Conservation (phyloP, 1,140 invertebrate species). For the Hirudo medicinalis region DNA sequence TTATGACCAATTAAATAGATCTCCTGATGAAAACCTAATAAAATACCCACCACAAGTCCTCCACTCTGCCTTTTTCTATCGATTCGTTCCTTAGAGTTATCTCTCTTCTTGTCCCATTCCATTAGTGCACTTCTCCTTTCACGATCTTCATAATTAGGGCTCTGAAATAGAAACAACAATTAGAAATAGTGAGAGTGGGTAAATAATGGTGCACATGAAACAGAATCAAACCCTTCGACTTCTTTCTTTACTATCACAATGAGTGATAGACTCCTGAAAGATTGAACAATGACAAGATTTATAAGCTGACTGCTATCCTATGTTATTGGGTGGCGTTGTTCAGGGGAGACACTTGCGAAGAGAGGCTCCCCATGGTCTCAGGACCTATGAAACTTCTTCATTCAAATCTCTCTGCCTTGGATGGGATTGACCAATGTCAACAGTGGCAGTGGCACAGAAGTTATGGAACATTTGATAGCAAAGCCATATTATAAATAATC, state of each 20-base stretch:
- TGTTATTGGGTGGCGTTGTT: not conserved
- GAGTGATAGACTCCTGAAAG: constrained; percentile 3
- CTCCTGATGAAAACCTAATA: not conserved
- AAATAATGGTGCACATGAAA: not conserved
- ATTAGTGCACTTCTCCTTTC: not conserved
- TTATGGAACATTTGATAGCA: no score
- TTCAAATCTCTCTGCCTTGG: not conserved
- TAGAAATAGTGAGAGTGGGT: not conserved
- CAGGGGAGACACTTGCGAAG: not conserved
- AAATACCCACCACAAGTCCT: not conserved
- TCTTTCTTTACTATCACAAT: not conserved
- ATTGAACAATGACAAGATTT: constrained; percentile 4
- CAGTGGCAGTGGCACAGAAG: no score
- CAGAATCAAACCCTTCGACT: not conserved
- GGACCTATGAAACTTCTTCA: not conserved
- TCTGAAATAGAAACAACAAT: not conserved
- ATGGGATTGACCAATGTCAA: not conserved
- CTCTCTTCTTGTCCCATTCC: constrained; percentile 12
- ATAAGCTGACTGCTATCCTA: not conserved
- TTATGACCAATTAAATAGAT: not conserved
- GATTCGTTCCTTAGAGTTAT: not conserved
- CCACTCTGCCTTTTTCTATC: constrained; percentile 13
- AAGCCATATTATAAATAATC: no score
- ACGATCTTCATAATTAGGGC: constrained; percentile 1
- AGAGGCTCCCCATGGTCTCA: not conserved